Evolutionary conservation across 2,888 invertebrate genomes (phyloP), one percentile per base, ranked within the genome.

Genomic region (Aporophyla lueneburgensis): DNA sequence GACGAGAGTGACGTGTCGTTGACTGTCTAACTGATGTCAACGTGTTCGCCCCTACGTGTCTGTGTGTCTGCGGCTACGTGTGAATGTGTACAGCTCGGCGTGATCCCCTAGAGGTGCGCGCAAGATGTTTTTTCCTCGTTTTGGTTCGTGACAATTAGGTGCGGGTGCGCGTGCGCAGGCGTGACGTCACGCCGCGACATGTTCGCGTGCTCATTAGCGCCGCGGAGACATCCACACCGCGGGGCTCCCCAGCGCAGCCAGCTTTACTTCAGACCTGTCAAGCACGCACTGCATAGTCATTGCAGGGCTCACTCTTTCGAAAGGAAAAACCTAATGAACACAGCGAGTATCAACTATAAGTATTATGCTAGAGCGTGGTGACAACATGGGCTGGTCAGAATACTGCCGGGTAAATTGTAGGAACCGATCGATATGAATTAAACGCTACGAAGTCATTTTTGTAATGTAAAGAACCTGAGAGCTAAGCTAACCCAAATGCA

Each of bases 71-170:
- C 27, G 21, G n/a, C 21, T 27, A 21, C 6, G 19, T 40, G 14
- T 49, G 14, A 56, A 33, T 33, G 67, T 77, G 40, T n/a, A 40
- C 33, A 46, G 14, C 59, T 33, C 49, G 24, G 54, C 67, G 24
- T 54, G 58, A 68, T 51, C 53, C n/a, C 53, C 24, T 1, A 54
- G 53, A 24, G 62, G 51, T 53, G 43, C 54, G 54, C 67, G 62
- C 67, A 71, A 84, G 56, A 61, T 2, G 43, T 63, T 83, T 83
- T 78, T 85, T 78, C 72, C 61, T 73, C n/a, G n/a, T n/a, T n/a
- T n/a, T 14, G 56, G 78, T 71, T 90, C 88, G 89, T 89, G 90
- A 87, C 89, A 88, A 90, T 90, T 86, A 90, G 80, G 74, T 70
- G 84, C 73, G 77, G 58, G 74, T 59, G 80, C 81, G 81, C 74